Percentiles rank a stretch among this genome's conserved stretches.
phyloP scores from a whole-genome alignment of 2,797 vertebrate species.

The Pagetopsis macropterus region DNA sequence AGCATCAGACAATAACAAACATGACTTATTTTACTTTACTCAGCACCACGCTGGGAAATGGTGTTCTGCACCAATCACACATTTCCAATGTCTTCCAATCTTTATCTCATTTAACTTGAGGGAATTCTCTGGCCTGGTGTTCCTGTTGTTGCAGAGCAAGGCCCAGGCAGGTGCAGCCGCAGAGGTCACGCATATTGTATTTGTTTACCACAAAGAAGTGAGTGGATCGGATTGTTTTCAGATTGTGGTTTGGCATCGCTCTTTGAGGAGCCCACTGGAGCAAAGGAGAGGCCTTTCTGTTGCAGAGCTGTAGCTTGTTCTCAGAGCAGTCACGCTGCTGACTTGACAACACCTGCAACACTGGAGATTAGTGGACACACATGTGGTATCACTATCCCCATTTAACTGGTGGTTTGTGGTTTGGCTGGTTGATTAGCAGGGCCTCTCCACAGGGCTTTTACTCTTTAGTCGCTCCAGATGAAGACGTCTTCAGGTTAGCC shows the following conservation, averaged over 20 bases:
- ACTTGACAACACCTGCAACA: slow-evolving; percentile 48
- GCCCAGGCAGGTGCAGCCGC: slow-evolving; percentile 39
- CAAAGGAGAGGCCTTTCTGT: slow-evolving; percentile 14
- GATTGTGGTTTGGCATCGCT: slow-evolving; percentile 37
- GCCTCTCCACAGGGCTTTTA: slow-evolving; percentile 14
- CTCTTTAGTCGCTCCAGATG: slow-evolving; percentile 39
- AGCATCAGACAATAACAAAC: slow-evolving; percentile 19
- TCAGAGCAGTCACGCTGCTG: slow-evolving; percentile 10
- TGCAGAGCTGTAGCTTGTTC: slow-evolving; percentile 26
- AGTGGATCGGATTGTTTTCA: slow-evolving; percentile 34
- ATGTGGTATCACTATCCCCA: slow-evolving; percentile 28
- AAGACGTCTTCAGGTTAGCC: slow-evolving; percentile 19
- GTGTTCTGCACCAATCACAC: slow-evolving; percentile 1
- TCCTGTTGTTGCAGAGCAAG: slow-evolving; percentile 7
- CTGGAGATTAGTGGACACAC: slow-evolving; percentile 24
- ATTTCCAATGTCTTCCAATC: slow-evolving; percentile 1
- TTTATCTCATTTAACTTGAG: slow-evolving; percentile 12
- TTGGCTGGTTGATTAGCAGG: slow-evolving; percentile 46
- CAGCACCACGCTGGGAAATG: background rate
- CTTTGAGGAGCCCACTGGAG: slow-evolving; percentile 19
- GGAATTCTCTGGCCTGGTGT: slow-evolving; percentile 17
- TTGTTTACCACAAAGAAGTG: slow-evolving; percentile 10
- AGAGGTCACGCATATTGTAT: slow-evolving; percentile 10
- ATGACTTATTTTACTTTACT: background rate
- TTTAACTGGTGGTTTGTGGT: slow-evolving; percentile 63